Conservation (phyloP, 1,140 invertebrate species). For the Tetraneura akinire region DNA sequence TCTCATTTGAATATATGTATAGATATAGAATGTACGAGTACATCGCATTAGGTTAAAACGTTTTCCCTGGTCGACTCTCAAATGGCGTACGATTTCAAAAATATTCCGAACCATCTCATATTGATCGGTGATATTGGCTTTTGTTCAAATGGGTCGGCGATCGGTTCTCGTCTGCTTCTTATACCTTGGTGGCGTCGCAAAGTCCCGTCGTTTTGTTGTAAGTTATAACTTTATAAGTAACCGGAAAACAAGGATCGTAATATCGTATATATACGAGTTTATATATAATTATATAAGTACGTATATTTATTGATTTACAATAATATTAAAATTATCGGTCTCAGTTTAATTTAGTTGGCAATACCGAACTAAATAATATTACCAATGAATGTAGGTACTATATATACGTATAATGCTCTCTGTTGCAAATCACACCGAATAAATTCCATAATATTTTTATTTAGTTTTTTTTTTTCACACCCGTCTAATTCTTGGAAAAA, state of each 20-base stretch:
- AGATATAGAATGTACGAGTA: too few species aligned
- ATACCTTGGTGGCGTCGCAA: not conserved
- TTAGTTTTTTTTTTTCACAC: conserved; percentile 23
- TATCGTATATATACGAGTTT: too few species aligned
- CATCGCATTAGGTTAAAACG: not conserved
- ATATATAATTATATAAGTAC: too few species aligned
- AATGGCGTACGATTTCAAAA: conserved; percentile 14
- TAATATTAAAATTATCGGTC: not conserved
- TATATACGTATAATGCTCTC: too few species aligned
- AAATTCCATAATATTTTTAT: too few species aligned
- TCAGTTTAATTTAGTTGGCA: not conserved
- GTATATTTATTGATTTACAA: not conserved
- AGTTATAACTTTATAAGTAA: too few species aligned
- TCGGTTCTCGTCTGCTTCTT: not conserved
- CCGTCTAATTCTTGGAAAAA: not conserved
- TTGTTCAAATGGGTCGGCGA: conserved; percentile 1
- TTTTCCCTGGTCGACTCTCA: not conserved
- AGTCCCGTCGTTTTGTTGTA: too few species aligned
- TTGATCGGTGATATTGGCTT: conserved; percentile 26
- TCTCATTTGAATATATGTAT: conserved; percentile 8
- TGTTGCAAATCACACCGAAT: too few species aligned
- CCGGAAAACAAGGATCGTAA: not conserved
- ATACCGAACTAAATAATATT: not conserved
- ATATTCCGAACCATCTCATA: not conserved
- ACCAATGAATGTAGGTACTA: not conserved